These are phyloP conservation scores for Carassius carassius DNA, from an alignment of 2,113 vertebrate species.

Conservation along the genomic window DNA sequence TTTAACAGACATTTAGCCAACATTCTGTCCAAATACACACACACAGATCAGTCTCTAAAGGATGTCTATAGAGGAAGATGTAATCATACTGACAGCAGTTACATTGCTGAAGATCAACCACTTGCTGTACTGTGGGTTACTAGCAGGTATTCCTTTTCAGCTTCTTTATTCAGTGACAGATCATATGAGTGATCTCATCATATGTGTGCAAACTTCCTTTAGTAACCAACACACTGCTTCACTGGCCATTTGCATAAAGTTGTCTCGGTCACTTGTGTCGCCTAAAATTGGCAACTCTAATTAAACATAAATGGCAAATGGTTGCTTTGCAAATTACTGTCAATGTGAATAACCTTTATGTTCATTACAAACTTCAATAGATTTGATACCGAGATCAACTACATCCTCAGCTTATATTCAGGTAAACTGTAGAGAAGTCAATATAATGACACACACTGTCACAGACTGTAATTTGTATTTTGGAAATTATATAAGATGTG, in stretches of 20 bases:
- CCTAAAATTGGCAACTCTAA: not conserved
- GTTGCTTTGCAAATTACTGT: not conserved
- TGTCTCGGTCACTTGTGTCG: not conserved
- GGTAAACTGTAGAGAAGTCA: constrained; percentile 22
- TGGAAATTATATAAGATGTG: constrained; percentile 19
- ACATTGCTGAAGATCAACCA: not conserved
- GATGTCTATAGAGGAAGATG: not conserved
- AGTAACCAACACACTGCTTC: not conserved
- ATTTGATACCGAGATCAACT: not conserved
- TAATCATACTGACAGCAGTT: not conserved
- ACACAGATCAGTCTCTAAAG: constrained; percentile 17
- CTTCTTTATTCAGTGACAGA: not conserved
- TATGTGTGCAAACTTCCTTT: not conserved
- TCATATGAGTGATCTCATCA: not conserved
- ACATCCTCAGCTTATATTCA: constrained; percentile 27
- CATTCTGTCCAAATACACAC: constrained; percentile 24
- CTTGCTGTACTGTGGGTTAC: not conserved
- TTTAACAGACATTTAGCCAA: constrained; percentile 37
- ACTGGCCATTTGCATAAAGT: constrained; percentile 20
- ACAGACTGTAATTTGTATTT: constrained; percentile 44
- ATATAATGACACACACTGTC: constrained; percentile 40
- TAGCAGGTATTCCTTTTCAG: not conserved
- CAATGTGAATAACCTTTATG: constrained; percentile 3
- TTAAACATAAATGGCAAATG: not conserved
- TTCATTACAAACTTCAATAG: not conserved